A percentile compares a stretch with the other conserved stretches of the same genome.
Conservation (phyloP, 2,888 invertebrate genomes). For the Patella caerulea region DNA sequence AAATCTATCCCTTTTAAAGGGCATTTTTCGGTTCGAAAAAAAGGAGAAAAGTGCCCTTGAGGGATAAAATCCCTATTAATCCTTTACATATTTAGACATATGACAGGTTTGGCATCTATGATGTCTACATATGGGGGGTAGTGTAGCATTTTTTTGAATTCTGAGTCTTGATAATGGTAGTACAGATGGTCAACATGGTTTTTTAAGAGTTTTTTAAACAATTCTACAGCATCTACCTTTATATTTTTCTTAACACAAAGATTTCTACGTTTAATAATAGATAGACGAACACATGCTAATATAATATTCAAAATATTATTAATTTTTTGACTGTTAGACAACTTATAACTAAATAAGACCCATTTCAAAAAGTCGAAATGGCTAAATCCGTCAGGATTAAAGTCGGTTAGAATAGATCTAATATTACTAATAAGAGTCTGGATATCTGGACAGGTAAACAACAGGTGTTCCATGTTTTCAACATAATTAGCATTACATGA, state of each 20-base stretch:
- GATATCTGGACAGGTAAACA: background rate
- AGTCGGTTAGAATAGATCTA: background rate
- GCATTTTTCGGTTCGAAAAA: too few species aligned
- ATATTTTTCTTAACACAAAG: background rate
- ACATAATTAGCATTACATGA: background rate
- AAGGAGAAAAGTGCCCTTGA: too few species aligned
- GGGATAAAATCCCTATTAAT: too few species aligned
- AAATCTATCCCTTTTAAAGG: too few species aligned
- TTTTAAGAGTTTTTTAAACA: background rate
- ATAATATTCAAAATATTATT: constrained; percentile 1
- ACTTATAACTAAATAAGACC: background rate
- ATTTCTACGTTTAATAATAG: constrained; percentile 7
- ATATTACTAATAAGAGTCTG: background rate
- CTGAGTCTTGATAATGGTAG: background rate
- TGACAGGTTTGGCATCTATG: background rate
- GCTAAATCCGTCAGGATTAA: background rate
- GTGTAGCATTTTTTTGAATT: background rate
- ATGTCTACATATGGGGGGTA: background rate
- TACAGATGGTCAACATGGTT: background rate
- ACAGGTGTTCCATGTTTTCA: background rate
- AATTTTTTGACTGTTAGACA: background rate
- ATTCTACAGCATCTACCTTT: background rate
- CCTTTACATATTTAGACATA: background rate
- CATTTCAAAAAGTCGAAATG: background rate
- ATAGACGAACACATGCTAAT: background rate